A percentile compares a stretch with the other conserved stretches of the same genome.
These are phyloP conservation scores for Coboldia fuscipes DNA, from an alignment of 1,140 invertebrate genomes.

Conservation along the genomic window DNA sequence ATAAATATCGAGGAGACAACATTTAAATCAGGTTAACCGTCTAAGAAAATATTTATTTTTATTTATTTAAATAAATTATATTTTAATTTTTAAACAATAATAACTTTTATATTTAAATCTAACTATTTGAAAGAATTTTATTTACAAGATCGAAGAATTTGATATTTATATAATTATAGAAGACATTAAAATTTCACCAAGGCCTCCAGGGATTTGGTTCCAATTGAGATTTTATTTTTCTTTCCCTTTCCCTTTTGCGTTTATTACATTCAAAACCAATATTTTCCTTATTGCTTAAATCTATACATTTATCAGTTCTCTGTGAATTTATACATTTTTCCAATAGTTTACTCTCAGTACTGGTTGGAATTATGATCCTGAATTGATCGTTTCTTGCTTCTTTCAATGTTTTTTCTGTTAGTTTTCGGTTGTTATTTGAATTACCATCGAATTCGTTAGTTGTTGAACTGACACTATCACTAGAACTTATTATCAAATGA, in stretches of 20 bases:
- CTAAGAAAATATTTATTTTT: neutral
- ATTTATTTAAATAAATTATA: neutral
- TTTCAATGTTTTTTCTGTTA: neutral
- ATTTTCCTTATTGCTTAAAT: neutral
- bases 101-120: neutral
- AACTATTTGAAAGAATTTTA: neutral
- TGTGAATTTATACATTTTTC: neutral
- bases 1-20: neutral
- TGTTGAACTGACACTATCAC: neutral
- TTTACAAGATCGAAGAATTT: no score
- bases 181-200: neutral
- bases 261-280: neutral
- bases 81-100: neutral
- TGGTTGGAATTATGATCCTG: neutral
- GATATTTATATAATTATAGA: no score
- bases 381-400: neutral
- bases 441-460: neutral
- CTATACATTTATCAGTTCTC: neutral
- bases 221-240: neutral
- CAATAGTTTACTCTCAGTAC: neutral
- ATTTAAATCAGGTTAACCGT: neutral
- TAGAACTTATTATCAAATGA: neutral
- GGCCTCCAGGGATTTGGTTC: neutral
- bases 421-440: neutral
- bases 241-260: neutral